A percentile compares a stretch with the other conserved stretches of the same genome.
Evolutionary conservation across 2,797 vertebrate genomes (phyloP).

Genomic region (Chaetophractus vellerosus): DNA sequence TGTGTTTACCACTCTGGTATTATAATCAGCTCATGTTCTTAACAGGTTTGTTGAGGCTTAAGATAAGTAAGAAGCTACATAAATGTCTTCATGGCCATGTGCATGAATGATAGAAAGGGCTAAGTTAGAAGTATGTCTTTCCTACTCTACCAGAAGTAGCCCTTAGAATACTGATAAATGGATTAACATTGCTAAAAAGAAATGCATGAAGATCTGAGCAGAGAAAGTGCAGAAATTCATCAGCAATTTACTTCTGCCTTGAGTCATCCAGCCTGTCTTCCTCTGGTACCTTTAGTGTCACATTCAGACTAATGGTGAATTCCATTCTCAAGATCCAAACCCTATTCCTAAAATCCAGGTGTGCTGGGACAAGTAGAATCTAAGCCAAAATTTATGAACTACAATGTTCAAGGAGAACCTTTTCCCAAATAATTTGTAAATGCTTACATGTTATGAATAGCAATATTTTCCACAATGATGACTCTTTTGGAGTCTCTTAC

Average conservation of each 20-base stretch:
- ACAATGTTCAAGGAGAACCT: not conserved
- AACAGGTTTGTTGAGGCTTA: not conserved
- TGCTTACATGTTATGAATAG: not conserved
- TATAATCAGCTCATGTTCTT: not conserved
- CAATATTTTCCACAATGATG: not conserved
- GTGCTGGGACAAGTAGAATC: not conserved
- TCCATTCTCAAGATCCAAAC: not conserved
- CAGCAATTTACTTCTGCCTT: not conserved
- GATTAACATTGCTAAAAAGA: not conserved
- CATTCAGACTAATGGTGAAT: not conserved
- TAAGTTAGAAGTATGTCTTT: slow-evolving; percentile 2
- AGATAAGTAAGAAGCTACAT: not conserved
- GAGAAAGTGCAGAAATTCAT: not conserved
- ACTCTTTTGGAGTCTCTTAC: not conserved
- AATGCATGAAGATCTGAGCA: not conserved
- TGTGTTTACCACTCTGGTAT: not conserved
- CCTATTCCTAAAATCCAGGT: not conserved
- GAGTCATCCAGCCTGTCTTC: not conserved
- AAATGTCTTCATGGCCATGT: not conserved
- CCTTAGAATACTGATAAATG: not conserved
- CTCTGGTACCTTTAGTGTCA: not conserved
- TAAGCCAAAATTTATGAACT: not conserved
- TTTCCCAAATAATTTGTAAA: not conserved
- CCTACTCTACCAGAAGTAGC: not conserved
- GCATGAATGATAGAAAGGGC: not conserved